Evolutionary conservation across 2,797 vertebrate species (phyloP), one percentile per base, ranked within the genome.

Genomic region (Acanthurus tractus): DNA sequence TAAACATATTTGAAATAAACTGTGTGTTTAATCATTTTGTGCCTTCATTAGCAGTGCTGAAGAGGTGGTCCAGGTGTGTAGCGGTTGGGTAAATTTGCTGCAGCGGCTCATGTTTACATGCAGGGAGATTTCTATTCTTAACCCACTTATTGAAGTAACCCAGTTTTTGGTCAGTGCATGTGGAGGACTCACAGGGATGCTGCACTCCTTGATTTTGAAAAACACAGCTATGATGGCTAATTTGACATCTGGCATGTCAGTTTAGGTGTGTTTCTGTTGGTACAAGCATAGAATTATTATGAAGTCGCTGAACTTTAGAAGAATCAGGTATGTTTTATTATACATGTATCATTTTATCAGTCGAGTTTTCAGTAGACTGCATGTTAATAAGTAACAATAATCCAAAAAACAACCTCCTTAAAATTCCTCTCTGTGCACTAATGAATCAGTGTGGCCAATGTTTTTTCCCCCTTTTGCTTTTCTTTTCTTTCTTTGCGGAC

Each of bases 41-140:
- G 73, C 46, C 63, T 62, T 76, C 74, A 74, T 84, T 82, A 81
- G 74, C 49, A 11, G 71, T 62, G 48, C 70, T 63, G 69, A 87
- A 45, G 83, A 79, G 86, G 86, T 89, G 87, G 86, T 88, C 83
- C 85, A 90, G 84, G 83, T 91, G 90, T 87, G 77, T 29, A 78
- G 64, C 76, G 67, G 76, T 78, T 57, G 71, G 79, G 62, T 75
- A 78, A 83, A 86, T 68, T 79, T 73, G 57, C 62, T 78, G 63
- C 83, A 88, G 66, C 61, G 56, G 36, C 59, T 74, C 57, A 49
- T 86, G 74, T 82, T 87, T 87, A 85, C 61, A 71, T 67, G 70
- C 65, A 79, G 40, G 79, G 53, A 86, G 49, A 69, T 68, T 76
- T 85, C 63, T 84, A 61, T 84, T 86, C 74, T 78, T 80, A 87